Evolutionary conservation across 1,140 invertebrate genomes (phyloP), one percentile per base, ranked within the genome.

Genomic region (Panagrolaimus sp.): DNA sequence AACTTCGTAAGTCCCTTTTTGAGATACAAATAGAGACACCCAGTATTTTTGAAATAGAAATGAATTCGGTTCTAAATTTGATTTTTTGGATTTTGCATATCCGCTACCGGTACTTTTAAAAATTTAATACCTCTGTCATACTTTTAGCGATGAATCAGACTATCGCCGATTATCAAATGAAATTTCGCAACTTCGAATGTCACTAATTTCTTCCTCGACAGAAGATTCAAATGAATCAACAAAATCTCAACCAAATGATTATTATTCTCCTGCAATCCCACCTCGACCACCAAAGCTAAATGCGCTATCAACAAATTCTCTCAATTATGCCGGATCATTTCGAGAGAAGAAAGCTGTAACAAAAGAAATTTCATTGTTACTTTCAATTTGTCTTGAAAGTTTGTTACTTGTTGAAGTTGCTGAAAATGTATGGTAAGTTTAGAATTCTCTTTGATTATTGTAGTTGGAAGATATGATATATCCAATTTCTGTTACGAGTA

Each of bases 151-250:
- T 4, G 31, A 38, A 4, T 38, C 7, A 38, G 51, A 57, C n/a
- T 57, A 20, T 2, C 13, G 13, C 27, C 51, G 51, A 8, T 27
- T 57, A 13, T n/a, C 13, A 20, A 20, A 13, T 25, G 51, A 57
- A 57, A 57, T 57, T 1, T 14, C 51, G 11, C 51, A 57, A 57
- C 51, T 57, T 13, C 51, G 51, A 20, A 57, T 57, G 51, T 57
- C 51, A 0, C 11, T 27, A 1, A 27, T 27, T 13, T 57, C 51
- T 20, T 25, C 20, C 11, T 57, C 51, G 20, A 57, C 51, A 0
- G 51, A 57, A n/a, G 51, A 16, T 16, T 57, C 51, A 8, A 57
- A 57, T 25, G 51, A 16, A 14, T 57, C 51, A 8, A 57, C 51
- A 11, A 57, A 57, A 57, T 57, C 51, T 27, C 11, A n/a, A n/a